Evolutionary conservation across 2,113 vertebrate species (phyloP).

Genomic region (Pelvicachromis taeniatus): DNA sequence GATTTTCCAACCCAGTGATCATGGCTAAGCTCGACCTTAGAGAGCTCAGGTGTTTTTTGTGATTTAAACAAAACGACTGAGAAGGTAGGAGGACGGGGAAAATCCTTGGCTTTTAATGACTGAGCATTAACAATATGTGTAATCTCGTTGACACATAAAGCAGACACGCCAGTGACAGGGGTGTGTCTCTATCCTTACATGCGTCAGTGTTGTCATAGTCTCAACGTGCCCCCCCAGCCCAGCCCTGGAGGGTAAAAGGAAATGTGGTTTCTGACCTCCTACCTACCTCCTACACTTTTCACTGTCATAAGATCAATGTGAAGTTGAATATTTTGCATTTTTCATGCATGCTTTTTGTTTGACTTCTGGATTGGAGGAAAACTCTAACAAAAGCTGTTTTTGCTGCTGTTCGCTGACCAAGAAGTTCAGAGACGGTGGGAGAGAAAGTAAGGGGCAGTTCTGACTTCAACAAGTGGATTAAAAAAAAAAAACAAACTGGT

Average conservation of each 20-base stretch:
- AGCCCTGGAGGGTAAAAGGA: not conserved
- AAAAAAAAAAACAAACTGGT: not conserved
- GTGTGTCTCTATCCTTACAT: constrained; percentile 14
- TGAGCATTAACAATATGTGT: not conserved
- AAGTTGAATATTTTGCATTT: not conserved
- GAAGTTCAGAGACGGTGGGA: not conserved
- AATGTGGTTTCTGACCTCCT: not conserved
- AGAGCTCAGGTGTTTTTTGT: not conserved
- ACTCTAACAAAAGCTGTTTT: not conserved
- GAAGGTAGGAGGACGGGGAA: not conserved
- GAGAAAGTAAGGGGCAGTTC: not conserved
- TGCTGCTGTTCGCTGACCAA: fast-evolving
- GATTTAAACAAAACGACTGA: not conserved
- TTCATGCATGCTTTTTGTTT: not conserved
- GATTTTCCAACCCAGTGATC: not conserved
- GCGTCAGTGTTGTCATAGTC: not conserved
- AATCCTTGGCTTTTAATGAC: not conserved
- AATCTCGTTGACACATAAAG: constrained; percentile 13
- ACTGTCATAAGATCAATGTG: not conserved
- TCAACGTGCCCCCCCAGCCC: not conserved
- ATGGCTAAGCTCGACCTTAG: constrained; percentile 12
- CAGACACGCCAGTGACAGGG: not conserved
- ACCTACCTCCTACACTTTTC: not conserved
- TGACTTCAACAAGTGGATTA: not conserved
- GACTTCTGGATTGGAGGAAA: not conserved